Evolutionary conservation across 2,888 invertebrate genomes (phyloP), one percentile per base, ranked within the genome.

Genomic region (Epinotia bilunana): DNA sequence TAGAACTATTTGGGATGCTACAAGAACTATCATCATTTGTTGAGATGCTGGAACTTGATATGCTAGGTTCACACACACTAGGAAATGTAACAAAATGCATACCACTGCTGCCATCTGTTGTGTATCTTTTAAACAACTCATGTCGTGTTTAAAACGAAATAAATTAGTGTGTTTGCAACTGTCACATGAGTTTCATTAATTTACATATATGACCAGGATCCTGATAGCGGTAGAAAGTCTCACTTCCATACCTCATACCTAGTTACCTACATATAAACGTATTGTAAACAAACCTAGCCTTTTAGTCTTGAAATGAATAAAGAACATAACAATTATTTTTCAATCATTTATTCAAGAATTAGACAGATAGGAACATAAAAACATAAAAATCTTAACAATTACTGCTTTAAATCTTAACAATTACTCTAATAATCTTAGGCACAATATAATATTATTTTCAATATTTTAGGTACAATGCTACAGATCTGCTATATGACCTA

Each of bases 401-500:
- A 67, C 61, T 73, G 61, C 61, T 61, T 49, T 53, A 46, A 46
- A 46, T 46, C 46, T 46, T 46, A 46, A 46, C 46, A 46, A 43
- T 43, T 43, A 43, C 43, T 58, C 23, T 58, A 43, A 46, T 46
- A 46, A 46, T 46, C 46, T 46, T 46, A 46, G 46, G 72, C 64
- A 64, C 63, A 63, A 63, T 63, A 72, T 72, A 72, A 72, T 72
- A 72, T 72, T 72, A 23, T 72, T 64, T 72, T 72, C 16, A 73
- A 73, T 67, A 73, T 73, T 73, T 61, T 67, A 73, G 68, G 68
- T 73, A 73, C 68, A 73, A 73, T 73, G 73, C 73, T 68, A 73
- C 73, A 61, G 73, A 62, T 73, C 61, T 73, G 61, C 73, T 68
- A 63, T 16, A 71, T 71, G 72, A 73, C 65, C 65, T 65, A 60